phyloP scores from a whole-genome alignment of 37 sponge, comb jelly and placozoan species.

The Bolinopsis microptera region DNA sequence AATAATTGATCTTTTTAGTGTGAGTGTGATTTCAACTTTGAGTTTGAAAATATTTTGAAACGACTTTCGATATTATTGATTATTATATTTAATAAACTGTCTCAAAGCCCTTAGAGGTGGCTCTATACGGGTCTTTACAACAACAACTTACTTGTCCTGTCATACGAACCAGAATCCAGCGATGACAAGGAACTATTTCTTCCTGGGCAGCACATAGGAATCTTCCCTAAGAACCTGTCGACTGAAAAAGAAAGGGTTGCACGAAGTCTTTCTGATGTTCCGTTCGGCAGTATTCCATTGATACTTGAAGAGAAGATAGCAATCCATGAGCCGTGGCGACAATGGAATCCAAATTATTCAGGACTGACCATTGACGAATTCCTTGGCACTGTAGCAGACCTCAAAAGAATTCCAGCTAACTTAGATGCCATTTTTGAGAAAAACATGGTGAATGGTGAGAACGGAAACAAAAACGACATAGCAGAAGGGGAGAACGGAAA shows the following conservation, averaged over 20 bases:
- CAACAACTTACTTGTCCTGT: neutral
- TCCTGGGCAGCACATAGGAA: neutral
- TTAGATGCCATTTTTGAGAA: neutral
- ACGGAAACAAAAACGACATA: no score
- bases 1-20: no score
- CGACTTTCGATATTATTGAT: no score
- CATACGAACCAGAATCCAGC: neutral
- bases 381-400: neutral
- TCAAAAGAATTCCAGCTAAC: neutral
- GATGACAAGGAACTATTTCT: neutral
- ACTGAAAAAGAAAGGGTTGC: neutral
- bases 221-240: neutral
- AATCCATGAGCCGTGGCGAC: neutral
- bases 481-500: no score
- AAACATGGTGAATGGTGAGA: no score
- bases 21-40: no score
- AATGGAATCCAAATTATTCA: neutral
- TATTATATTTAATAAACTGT: no score
- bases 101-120: no score
- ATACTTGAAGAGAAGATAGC: neutral
- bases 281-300: neutral
- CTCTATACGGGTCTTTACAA: no score
- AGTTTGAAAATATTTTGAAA: no score
- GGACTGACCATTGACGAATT: neutral
- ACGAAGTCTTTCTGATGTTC: neutral